A percentile compares a stretch with the other conserved stretches of the same genome.
Conservation (phyloP, 2,797 vertebrate genomes). For the Cyprinella venusta region DNA sequence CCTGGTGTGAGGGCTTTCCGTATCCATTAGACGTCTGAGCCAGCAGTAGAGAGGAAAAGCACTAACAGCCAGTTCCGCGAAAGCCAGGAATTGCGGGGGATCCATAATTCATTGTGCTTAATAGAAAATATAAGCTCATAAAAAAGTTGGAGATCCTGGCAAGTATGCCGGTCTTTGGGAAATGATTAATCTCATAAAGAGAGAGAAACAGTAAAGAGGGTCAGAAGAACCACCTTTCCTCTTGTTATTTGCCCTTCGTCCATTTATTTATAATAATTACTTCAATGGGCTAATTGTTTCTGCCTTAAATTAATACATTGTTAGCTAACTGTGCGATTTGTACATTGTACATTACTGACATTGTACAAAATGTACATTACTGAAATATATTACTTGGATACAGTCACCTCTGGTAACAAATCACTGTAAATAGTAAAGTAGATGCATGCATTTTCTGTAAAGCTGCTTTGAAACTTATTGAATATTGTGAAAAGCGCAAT, state of each 20-base stretch:
- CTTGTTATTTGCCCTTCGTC: neutral
- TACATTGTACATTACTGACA: no score
- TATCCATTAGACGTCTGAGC: conserved; percentile 70
- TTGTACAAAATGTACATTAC: no score
- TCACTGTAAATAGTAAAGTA: no score
- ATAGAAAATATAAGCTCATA: conserved; percentile 68
- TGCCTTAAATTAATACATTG: no score
- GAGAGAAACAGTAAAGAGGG: conserved; percentile 16
- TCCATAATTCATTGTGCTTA: conserved; percentile 72
- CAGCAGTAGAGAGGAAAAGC: conserved; percentile 47
- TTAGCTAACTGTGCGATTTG: no score
- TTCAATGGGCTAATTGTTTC: no score
- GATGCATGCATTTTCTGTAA: no score
- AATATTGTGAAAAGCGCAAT: no score
- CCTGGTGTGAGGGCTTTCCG: conserved; percentile 60
- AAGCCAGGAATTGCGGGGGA: conserved; percentile 46
- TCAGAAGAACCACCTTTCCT: conserved; percentile 20
- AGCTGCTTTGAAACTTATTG: no score
- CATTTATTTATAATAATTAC: neutral
- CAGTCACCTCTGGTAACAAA: no score
- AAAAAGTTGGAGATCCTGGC: conserved; percentile 56
- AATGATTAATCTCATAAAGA: conserved; percentile 55
- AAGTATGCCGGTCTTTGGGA: conserved; percentile 27
- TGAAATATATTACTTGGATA: no score
- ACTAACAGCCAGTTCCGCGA: conserved; percentile 63